Evolutionary conservation across 2,888 invertebrate species (phyloP).

Genomic region (Drosophila greeni): DNA sequence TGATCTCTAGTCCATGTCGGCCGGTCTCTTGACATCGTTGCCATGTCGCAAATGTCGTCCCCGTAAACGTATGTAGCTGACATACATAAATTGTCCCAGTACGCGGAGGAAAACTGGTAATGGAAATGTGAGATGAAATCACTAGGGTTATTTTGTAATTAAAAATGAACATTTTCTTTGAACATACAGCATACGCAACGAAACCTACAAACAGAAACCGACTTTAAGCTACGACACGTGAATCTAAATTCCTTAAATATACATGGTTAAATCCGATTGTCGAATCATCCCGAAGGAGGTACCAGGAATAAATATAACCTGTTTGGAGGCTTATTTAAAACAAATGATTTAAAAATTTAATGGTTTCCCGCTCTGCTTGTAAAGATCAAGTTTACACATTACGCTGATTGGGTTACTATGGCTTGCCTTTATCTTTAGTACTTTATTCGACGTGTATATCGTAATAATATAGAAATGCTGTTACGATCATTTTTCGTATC

Average conservation of each 20-base stretch:
- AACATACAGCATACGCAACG: background rate
- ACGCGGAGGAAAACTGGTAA: background rate
- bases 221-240: background rate
- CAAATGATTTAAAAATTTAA: no score
- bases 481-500: background rate
- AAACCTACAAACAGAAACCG: background rate
- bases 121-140: background rate
- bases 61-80: slow-evolving; percentile 18
- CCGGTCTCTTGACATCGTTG: slow-evolving; percentile 57
- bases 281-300: no score
- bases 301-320: no score
- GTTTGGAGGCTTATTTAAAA: no score
- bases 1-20: slow-evolving; percentile 48
- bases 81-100: slow-evolving; percentile 18
- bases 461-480: background rate
- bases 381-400: no score
- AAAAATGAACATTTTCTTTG: background rate
- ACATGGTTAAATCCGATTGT: no score
- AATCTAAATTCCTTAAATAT: background rate
- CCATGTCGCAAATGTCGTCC: slow-evolving; percentile 18
- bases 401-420: no score
- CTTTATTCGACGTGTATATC: no score
- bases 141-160: background rate
- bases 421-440: no score
- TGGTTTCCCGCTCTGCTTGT: no score